Evolutionary conservation across 1,140 invertebrate genomes (phyloP).

Genomic region (Dendrolimus punctatus): DNA sequence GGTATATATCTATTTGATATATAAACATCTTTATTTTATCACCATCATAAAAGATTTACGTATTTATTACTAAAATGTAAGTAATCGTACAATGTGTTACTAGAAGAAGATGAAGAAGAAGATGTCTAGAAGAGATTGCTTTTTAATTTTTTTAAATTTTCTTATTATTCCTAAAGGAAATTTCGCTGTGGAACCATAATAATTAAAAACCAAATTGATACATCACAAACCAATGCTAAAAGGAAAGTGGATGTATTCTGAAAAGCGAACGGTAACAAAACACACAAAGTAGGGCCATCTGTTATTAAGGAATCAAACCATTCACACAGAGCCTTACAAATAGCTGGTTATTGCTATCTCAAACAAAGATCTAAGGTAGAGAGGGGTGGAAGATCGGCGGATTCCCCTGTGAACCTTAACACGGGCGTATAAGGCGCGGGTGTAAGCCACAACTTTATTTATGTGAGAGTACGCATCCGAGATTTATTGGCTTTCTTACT

Average conservation of each 20-base stretch:
- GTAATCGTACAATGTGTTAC: too few species aligned
- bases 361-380: constrained; percentile 22
- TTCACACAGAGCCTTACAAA: constrained; percentile 18
- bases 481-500: constrained; percentile 59
- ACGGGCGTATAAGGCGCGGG: constrained; percentile 31
- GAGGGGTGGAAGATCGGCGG: constrained; percentile 19
- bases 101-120: too few species aligned
- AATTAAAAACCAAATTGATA: neutral
- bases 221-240: neutral
- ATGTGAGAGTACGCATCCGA: constrained; percentile 40
- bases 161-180: too few species aligned
- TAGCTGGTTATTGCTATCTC: constrained; percentile 27
- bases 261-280: constrained; percentile 11
- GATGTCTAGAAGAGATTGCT: too few species aligned
- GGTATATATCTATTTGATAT: too few species aligned
- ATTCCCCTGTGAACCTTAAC: constrained; percentile 35
- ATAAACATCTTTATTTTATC: too few species aligned
- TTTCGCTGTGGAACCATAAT: too few species aligned
- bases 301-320: constrained; percentile 28
- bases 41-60: too few species aligned
- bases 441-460: constrained; percentile 39
- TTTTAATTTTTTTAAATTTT: too few species aligned
- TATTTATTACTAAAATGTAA: too few species aligned
- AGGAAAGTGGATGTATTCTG: neutral
- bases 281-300: constrained; percentile 10